A percentile compares a stretch with the other conserved stretches of the same genome.
These are phyloP conservation scores for Hyposoter didymator DNA, from an alignment of 2,888 invertebrate genomes.

Conservation along the genomic window DNA sequence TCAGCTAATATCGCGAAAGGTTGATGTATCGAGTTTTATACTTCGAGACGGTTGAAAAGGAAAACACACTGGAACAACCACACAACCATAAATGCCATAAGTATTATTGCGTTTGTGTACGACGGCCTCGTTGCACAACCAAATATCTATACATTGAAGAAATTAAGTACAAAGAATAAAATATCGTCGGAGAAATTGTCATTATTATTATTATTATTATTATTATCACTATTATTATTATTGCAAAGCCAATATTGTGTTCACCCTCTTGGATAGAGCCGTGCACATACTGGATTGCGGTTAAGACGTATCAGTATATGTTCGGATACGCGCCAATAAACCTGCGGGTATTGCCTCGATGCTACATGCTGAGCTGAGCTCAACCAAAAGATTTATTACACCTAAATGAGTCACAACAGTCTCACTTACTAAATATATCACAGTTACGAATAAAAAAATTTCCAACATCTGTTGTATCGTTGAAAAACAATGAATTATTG, in stretches of 20 bases:
- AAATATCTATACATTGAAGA: conserved; percentile 13
- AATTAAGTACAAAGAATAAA: conserved; percentile 22
- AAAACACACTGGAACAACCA: conserved; percentile 41
- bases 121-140: conserved; percentile 4
- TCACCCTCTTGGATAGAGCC: conserved; percentile 28
- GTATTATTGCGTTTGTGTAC: conserved; percentile 37
- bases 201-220: too few relatives aligned
- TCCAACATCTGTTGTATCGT: too few relatives aligned
- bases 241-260: conserved; percentile 45
- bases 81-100: conserved; percentile 35
- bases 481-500: background rate
- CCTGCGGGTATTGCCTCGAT: conserved; percentile 34
- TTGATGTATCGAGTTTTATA: conserved; percentile 71
- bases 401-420: conserved; percentile 27
- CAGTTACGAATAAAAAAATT: conserved; percentile 1
- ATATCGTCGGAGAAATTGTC: conserved; percentile 31
- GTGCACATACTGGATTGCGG: conserved; percentile 22
- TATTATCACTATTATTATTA: conserved; percentile 57
- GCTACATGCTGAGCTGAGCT: conserved; percentile 25
- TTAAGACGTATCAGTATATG: conserved; percentile 36
- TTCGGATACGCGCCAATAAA: conserved; percentile 55
- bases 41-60: conserved; percentile 24
- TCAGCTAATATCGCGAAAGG: conserved; percentile 71
- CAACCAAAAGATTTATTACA: conserved; percentile 48
- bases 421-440: background rate